These are phyloP conservation scores for Griposia aprilina DNA, from an alignment of 2,888 invertebrate genomes.

Conservation along the genomic window DNA sequence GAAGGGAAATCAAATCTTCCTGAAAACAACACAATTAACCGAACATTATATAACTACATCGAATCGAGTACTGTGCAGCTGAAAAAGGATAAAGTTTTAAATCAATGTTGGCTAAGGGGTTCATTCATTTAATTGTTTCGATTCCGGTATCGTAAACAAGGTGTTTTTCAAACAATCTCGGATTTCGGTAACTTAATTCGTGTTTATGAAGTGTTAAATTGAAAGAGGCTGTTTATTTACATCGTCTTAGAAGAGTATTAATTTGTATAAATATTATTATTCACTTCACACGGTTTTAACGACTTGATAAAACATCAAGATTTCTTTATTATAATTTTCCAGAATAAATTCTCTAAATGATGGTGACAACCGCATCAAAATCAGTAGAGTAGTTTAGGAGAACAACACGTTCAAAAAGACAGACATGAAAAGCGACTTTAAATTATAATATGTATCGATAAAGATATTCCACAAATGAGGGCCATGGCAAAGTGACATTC, in stretches of 20 bases:
- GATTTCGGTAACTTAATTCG: neutral
- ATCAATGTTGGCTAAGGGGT: neutral
- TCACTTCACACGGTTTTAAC: no score
- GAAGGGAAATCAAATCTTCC: neutral
- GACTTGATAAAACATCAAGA: no score
- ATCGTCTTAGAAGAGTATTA: neutral
- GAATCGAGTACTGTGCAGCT: neutral
- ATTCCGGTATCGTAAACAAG: slow-evolving; percentile 2
- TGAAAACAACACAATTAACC: slow-evolving; percentile 5
- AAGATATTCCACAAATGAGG: no score
- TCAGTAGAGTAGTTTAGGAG: no score
- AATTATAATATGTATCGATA: no score
- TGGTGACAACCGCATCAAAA: no score
- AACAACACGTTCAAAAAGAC: no score
- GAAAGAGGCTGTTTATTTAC: neutral
- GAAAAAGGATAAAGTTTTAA: neutral
- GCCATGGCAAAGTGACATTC: no score
- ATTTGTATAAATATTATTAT: neutral
- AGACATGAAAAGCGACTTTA: no score
- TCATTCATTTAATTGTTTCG: neutral
- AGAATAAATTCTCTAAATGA: no score
- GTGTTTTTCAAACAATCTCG: neutral
- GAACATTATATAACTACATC: neutral
- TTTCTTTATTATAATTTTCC: no score
- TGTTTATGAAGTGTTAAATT: neutral